Evolutionary conservation across 2,888 invertebrate species (phyloP).

Genomic region (Perizoma affinitatum): DNA sequence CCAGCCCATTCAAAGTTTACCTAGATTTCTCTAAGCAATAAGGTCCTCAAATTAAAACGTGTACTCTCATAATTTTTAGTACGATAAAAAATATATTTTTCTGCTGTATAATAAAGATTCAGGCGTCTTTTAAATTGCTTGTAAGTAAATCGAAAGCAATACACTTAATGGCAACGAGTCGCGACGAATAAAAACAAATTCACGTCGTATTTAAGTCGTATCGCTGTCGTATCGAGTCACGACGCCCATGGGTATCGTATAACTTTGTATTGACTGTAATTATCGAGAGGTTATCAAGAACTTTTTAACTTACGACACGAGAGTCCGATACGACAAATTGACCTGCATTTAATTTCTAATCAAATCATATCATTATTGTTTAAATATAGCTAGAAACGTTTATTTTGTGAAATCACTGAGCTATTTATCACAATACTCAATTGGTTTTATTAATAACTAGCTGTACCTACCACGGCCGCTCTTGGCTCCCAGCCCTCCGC

Average conservation of each 20-base stretch:
- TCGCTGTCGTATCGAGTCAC: conserved; percentile 41
- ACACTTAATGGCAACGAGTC: conserved; percentile 56
- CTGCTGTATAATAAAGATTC: conserved; percentile 20
- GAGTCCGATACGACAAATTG: conserved; percentile 7
- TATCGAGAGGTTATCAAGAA: conserved; percentile 54
- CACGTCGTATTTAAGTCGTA: conserved; percentile 52
- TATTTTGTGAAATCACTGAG: too few species aligned
- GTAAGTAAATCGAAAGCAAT: conserved; percentile 61
- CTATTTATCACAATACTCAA: too few species aligned
- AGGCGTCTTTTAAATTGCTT: conserved; percentile 20
- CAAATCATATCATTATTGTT: neutral
- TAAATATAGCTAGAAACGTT: neutral
- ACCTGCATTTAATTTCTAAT: too few species aligned
- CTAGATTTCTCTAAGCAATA: too few species aligned
- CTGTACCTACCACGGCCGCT: too few species aligned
- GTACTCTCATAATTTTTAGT: too few species aligned
- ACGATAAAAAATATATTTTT: too few species aligned
- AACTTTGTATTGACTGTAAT: conserved; percentile 53
- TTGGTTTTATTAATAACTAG: too few species aligned
- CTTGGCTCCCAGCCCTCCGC: too few species aligned
- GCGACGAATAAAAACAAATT: conserved; percentile 68
- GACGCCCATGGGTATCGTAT: conserved; percentile 67
- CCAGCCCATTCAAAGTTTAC: too few species aligned
- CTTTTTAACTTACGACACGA: conserved; percentile 45
- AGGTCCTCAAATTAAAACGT: too few species aligned